Evolutionary conservation across 2,113 vertebrate species (phyloP).

Genomic region (Recurvirostra avosetta): DNA sequence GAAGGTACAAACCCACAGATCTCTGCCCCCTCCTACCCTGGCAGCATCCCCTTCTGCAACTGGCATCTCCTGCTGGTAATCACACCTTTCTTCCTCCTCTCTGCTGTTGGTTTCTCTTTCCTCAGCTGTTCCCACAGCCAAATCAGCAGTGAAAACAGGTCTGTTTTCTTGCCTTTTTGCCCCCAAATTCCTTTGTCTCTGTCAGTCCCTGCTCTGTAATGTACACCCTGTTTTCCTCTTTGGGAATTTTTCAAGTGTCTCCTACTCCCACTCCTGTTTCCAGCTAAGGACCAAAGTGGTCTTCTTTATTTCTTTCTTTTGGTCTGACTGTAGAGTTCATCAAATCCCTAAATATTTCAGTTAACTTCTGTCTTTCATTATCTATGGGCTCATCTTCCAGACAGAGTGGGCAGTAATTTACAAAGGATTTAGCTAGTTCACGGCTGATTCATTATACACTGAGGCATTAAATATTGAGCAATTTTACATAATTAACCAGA

Average conservation of each 20-base stretch:
- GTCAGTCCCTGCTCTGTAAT: background rate
- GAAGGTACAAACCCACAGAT: background rate
- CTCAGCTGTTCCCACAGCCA: background rate
- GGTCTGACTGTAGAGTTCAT: background rate
- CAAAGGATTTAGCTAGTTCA: background rate
- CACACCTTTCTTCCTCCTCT: background rate
- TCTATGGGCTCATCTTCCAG: background rate
- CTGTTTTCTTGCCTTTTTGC: background rate
- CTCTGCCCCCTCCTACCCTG: background rate
- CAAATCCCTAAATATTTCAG: slow-evolving; percentile 7
- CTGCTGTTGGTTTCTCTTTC: background rate
- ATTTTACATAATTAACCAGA: slow-evolving; percentile 43
- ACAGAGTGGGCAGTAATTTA: slow-evolving; percentile 18
- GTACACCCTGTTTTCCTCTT: background rate
- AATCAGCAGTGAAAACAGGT: background rate
- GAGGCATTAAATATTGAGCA: slow-evolving; percentile 37
- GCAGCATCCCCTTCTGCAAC: background rate
- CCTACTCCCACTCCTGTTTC: background rate
- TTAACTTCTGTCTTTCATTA: background rate
- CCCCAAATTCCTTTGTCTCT: background rate
- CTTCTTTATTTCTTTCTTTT: background rate
- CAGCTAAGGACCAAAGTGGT: background rate
- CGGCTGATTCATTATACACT: background rate
- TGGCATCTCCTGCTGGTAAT: background rate
- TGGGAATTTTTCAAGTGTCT: background rate